Evolutionary conservation across 1,140 invertebrate genomes (phyloP).

Genomic region (Zaprionus nigranus): DNA sequence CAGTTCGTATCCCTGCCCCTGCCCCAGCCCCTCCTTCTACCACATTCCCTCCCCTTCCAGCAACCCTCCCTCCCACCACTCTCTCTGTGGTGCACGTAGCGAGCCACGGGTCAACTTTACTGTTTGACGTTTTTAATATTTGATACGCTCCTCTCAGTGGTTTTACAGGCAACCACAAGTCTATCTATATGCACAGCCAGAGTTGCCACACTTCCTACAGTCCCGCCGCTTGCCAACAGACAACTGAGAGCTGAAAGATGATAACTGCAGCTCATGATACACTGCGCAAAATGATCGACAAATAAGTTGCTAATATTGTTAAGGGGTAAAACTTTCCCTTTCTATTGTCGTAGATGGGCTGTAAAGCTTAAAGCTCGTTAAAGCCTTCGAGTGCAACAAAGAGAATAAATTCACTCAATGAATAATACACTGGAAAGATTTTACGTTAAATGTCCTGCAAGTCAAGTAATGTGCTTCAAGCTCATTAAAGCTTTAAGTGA

Average conservation of each 20-base stretch:
- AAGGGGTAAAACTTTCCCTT: neutral
- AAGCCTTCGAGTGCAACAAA: no score
- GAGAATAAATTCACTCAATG: no score
- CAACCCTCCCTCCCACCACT: no score
- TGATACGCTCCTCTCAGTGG: slow-evolving; percentile 24
- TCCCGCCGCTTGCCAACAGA: neutral
- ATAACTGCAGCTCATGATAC: neutral
- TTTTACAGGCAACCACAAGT: slow-evolving; percentile 11
- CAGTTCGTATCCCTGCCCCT: neutral
- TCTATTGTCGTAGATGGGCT: no score
- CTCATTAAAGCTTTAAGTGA: no score
- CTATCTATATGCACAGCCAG: slow-evolving; percentile 12
- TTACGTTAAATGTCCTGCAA: no score
- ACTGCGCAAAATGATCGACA: neutral
- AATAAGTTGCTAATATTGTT: no score
- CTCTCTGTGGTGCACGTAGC: neutral
- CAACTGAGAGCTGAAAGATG: neutral
- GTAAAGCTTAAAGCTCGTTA: neutral
- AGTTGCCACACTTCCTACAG: neutral
- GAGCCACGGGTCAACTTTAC: slow-evolving; percentile 28
- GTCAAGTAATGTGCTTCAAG: no score
- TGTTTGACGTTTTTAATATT: slow-evolving; percentile 50
- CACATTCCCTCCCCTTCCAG: neutral
- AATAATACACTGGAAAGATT: no score
- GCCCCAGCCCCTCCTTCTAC: no score